Evolutionary conservation across 2,113 vertebrate species (phyloP).

Genomic region (Sula dactylatra): DNA sequence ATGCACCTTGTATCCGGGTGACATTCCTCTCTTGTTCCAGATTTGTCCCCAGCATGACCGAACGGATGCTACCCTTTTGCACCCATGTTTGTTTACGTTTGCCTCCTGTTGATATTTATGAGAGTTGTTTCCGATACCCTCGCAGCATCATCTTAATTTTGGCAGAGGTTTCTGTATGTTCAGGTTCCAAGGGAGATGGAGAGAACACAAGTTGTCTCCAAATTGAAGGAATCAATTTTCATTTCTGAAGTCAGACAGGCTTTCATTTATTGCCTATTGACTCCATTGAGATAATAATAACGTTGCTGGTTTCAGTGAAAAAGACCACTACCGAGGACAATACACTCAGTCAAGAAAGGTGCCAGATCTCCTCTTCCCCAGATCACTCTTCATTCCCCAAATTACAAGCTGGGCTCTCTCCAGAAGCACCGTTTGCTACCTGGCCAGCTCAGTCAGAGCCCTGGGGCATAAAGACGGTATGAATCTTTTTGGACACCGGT

Average conservation of each 20-base stretch:
- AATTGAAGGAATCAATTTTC: slow-evolving; percentile 45
- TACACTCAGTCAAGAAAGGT: not conserved
- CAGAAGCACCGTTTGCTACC: not conserved
- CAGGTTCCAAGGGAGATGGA: not conserved
- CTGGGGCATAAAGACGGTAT: not conserved
- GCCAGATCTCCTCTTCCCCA: not conserved
- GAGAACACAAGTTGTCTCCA: slow-evolving; percentile 10
- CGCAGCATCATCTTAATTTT: not conserved
- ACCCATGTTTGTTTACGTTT: slow-evolving; percentile 34
- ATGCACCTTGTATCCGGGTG: slow-evolving; percentile 1
- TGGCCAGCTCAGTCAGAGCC: not conserved
- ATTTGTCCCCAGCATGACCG: not conserved
- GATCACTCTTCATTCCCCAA: not conserved
- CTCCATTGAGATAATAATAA: slow-evolving; percentile 15
- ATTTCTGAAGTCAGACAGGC: slow-evolving; percentile 18
- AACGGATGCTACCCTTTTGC: not conserved
- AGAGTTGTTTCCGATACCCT: not conserved
- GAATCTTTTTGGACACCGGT: not conserved
- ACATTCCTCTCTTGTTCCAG: slow-evolving; percentile 25
- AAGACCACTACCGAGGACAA: not conserved
- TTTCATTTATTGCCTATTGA: slow-evolving; percentile 30
- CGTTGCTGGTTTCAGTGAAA: not conserved
- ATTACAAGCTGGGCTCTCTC: not conserved
- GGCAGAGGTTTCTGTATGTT: not conserved
- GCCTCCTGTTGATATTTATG: slow-evolving; percentile 14